Evolutionary conservation across 2,888 invertebrate species (phyloP).

Genomic region (Keiferia lycopersicella): DNA sequence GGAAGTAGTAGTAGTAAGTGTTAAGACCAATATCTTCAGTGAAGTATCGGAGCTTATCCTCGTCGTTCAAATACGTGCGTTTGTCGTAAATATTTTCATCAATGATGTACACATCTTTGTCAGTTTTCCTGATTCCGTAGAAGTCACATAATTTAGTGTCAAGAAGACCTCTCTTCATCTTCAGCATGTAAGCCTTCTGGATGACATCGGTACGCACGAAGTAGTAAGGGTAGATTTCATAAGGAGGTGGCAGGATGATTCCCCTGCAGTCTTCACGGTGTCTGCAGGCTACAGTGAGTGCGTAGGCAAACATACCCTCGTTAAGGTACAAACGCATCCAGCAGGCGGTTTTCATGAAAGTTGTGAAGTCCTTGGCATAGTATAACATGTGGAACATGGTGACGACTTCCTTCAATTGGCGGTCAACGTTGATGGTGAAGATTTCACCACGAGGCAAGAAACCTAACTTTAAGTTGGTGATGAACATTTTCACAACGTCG

Average conservation of each 20-base stretch:
- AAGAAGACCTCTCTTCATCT: constrained; percentile 71
- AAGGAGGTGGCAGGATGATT: constrained; percentile 78
- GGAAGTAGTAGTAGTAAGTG: constrained; percentile 83
- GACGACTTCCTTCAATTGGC: constrained; percentile 75
- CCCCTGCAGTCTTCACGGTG: constrained; percentile 76
- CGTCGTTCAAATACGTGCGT: constrained; percentile 75
- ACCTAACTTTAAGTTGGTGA: constrained; percentile 75
- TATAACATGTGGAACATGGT: constrained; percentile 77
- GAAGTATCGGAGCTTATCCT: constrained; percentile 83
- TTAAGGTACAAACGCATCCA: constrained; percentile 79
- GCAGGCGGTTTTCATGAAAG: constrained; percentile 74
- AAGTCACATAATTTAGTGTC: constrained; percentile 76
- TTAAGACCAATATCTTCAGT: constrained; percentile 85
- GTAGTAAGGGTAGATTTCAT: constrained; percentile 84
- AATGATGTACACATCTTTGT: constrained; percentile 80
- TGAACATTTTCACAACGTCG: constrained; percentile 81
- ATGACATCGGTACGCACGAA: constrained; percentile 86
- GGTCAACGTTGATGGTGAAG: constrained; percentile 74
- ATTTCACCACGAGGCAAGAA: constrained; percentile 79
- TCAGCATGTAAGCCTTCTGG: constrained; percentile 76
- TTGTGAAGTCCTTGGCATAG: constrained; percentile 76
- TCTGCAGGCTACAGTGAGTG: constrained; percentile 75
- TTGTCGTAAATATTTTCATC: constrained; percentile 84
- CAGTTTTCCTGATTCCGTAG: constrained; percentile 73
- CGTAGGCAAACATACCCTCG: constrained; percentile 81